Evolutionary conservation across 2,113 vertebrate genomes (phyloP).

Genomic region (Coptodon bakossiorum): DNA sequence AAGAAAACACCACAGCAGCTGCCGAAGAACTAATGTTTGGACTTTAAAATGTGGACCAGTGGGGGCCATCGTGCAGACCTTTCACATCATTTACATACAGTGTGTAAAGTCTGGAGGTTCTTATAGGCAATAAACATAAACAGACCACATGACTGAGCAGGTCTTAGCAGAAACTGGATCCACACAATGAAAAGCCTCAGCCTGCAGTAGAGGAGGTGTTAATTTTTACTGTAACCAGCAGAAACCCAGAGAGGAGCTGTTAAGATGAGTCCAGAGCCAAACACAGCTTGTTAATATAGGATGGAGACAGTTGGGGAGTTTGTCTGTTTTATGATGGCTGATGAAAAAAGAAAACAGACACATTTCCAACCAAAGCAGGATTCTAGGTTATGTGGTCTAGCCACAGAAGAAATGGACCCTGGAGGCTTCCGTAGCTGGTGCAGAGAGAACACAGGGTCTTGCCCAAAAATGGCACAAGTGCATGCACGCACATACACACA

Average conservation of each 20-base stretch:
- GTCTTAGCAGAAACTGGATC: slow-evolving; percentile 39
- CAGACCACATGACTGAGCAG: neutral
- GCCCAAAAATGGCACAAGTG: slow-evolving; percentile 56
- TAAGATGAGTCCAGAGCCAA: slow-evolving; percentile 34
- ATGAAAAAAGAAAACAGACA: slow-evolving; percentile 54
- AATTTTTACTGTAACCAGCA: slow-evolving; percentile 60
- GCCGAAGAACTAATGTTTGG: neutral
- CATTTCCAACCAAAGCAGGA: slow-evolving; percentile 60
- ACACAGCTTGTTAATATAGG: slow-evolving; percentile 46
- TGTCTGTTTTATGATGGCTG: slow-evolving; percentile 57
- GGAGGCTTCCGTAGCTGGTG: slow-evolving; percentile 55
- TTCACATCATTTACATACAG: neutral
- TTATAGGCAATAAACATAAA: neutral
- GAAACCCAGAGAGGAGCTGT: slow-evolving; percentile 27
- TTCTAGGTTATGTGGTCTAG: slow-evolving; percentile 36
- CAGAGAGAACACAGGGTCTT: slow-evolving; percentile 49
- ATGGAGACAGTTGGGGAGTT: slow-evolving; percentile 44
- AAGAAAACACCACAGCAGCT: neutral
- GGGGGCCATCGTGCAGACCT: too few species aligned
- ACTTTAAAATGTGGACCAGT: too few species aligned
- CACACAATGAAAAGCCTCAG: slow-evolving; percentile 42
- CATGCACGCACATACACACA: slow-evolving; percentile 21
- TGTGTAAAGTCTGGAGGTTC: neutral
- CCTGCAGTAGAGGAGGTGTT: slow-evolving; percentile 44
- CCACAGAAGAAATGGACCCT: slow-evolving; percentile 48